Conservation (phyloP, 2,113 vertebrate genomes). For the Scomber japonicus region DNA sequence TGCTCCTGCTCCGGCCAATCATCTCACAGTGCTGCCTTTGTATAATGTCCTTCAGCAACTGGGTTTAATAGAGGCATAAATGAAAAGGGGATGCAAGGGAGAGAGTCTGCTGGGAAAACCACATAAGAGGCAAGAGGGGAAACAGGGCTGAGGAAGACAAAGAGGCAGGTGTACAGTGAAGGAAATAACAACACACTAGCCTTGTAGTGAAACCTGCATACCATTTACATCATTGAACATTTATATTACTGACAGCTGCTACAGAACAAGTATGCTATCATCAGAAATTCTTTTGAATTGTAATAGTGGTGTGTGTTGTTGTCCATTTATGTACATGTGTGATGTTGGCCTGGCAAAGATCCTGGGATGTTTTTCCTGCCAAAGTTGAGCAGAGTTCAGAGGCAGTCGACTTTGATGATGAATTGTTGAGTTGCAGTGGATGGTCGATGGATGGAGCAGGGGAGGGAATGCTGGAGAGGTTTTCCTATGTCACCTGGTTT, state of each 20-base stretch:
- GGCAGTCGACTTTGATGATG: neutral
- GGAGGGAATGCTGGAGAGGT: neutral
- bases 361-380: neutral
- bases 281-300: constrained; percentile 1
- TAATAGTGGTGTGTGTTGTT: neutral
- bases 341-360: constrained; percentile 32
- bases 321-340: neutral
- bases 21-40: constrained; percentile 68
- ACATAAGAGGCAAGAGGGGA: constrained; percentile 14
- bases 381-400: constrained; percentile 13
- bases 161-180: constrained; percentile 56
- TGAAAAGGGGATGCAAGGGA: constrained; percentile 30
- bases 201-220: constrained; percentile 16
- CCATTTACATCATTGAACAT: constrained; percentile 39
- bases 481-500: constrained; percentile 13
- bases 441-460: neutral
- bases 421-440: neutral
- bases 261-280: neutral
- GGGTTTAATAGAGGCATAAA: constrained; percentile 63
- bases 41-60: constrained; percentile 58
- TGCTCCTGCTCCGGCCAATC: constrained; percentile 57
- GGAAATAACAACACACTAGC: constrained; percentile 15
- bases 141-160: constrained; percentile 21
- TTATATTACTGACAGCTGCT: constrained; percentile 35
- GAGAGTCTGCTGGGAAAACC: constrained; percentile 13